Conservation (phyloP, 2,113 vertebrate species). For the Maccullochella peelii region DNA sequence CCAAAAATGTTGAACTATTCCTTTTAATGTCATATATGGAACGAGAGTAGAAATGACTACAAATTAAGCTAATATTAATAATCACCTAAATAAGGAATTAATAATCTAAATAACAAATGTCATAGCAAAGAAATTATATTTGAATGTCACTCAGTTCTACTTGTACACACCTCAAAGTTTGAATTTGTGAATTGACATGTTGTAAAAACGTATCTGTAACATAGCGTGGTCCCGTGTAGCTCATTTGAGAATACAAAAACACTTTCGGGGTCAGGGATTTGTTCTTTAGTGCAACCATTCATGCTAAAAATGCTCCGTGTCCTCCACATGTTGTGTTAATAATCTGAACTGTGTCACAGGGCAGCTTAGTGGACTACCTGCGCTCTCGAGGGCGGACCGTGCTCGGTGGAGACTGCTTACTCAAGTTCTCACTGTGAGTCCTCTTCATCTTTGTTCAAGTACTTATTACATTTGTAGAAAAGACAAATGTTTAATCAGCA, state of each 20-base stretch:
- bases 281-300: background rate
- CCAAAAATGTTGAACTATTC: background rate
- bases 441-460: slow-evolving; percentile 11
- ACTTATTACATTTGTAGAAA: background rate
- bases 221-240: no score
- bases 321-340: background rate
- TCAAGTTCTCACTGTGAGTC: slow-evolving; percentile 96
- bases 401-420: slow-evolving; percentile 92
- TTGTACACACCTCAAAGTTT: no score
- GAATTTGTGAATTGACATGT: background rate
- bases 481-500: slow-evolving; percentile 20
- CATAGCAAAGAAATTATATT: background rate
- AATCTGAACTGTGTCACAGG: slow-evolving; percentile 77
- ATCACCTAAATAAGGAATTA: background rate
- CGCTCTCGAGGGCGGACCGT: slow-evolving; percentile 94
- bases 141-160: background rate
- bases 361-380: slow-evolving; percentile 96
- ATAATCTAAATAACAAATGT: background rate
- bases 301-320: background rate
- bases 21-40: background rate
- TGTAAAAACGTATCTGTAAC: background rate
- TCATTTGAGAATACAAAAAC: background rate
- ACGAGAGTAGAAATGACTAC: background rate
- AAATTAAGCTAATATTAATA: background rate
- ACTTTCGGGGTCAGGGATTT: background rate